Evolutionary conservation across 2,797 vertebrate species (phyloP), one percentile per base, ranked within the genome.

Genomic region (Monodelphis domestica): DNA sequence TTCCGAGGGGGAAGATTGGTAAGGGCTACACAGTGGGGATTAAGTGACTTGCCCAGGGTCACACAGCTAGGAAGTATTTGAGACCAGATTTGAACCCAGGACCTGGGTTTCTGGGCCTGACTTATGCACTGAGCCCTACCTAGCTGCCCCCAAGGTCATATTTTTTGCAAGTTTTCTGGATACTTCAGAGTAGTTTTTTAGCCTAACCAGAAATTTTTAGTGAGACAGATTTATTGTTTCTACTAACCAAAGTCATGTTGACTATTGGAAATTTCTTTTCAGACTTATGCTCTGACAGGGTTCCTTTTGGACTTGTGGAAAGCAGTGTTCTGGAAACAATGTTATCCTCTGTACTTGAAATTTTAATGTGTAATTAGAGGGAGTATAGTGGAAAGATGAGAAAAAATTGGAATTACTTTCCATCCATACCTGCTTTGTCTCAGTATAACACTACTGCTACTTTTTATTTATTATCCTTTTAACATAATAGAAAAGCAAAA

Each of bases 161-260:
- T 53, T 55, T n/a, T 28, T 0, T 59, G 38, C 70, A 2, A 59
- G 54, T 70, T 91, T 93, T 95, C 93, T 92, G 78, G 95, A 21
- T 89, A 2, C 87, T 95, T 90, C 91, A 78, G 90, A 95, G 84
- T 53, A 50, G 96, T 94, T 94, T 95, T 96, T 96, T 95, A 92
- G 95, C 93, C 91, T 89, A 94, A 91, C 93, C 51, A 38, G 91
- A 92, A 52, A 51, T 92, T 95, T 90, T 87, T 45, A 28, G 26
- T 88, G 45, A 88, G 52, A 51, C 87, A 53, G 84, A 51, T 88
- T 53, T 94, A 29, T 94, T 63, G 87, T 91, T 91, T 92, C 91
- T 95, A 90, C 89, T 59, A 52, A 93, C 92, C 93, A 94, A 94
- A 90, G 91, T 89, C 33, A 57, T 84, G 91, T 45, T 90, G 55